Evolutionary conservation across 2,797 vertebrate genomes (phyloP).

Genomic region (Sebastes itinus): DNA sequence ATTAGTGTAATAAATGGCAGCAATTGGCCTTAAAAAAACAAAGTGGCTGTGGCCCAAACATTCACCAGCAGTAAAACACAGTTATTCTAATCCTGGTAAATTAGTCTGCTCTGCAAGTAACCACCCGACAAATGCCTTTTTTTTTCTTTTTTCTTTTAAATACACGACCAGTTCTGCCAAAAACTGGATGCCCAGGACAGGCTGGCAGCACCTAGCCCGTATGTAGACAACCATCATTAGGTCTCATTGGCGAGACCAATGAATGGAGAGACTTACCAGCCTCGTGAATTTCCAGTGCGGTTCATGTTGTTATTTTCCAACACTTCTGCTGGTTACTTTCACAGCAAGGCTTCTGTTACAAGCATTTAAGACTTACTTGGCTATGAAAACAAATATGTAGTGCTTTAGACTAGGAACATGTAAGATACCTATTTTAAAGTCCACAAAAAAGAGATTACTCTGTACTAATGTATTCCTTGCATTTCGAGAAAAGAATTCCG

Average conservation of each 20-base stretch:
- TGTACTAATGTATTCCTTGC: background rate
- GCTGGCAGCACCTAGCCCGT: constrained; percentile 25
- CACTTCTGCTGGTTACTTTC: constrained; percentile 1
- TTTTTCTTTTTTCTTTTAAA: background rate
- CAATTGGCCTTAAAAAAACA: background rate
- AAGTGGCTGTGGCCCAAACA: background rate
- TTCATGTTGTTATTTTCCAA: constrained; percentile 43
- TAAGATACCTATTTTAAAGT: background rate
- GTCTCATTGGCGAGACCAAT: constrained; percentile 18
- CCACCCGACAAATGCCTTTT: background rate
- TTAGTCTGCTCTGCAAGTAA: background rate
- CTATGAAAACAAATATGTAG: background rate
- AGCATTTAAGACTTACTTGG: background rate
- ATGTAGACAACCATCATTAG: constrained; percentile 5
- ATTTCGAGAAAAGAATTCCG: background rate
- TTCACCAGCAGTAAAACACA: background rate
- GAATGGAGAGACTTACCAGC: constrained; percentile 37
- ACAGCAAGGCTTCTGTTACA: constrained; percentile 11
- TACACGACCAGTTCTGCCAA: background rate
- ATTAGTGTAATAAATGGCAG: background rate
- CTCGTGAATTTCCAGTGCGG: constrained; percentile 33
- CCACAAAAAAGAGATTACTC: background rate
- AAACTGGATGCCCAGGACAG: constrained; percentile 21
- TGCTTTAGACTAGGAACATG: background rate
- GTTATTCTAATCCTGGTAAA: background rate